phyloP scores from a whole-genome alignment of 2,113 vertebrate species.

The Morphnarchus princeps region DNA sequence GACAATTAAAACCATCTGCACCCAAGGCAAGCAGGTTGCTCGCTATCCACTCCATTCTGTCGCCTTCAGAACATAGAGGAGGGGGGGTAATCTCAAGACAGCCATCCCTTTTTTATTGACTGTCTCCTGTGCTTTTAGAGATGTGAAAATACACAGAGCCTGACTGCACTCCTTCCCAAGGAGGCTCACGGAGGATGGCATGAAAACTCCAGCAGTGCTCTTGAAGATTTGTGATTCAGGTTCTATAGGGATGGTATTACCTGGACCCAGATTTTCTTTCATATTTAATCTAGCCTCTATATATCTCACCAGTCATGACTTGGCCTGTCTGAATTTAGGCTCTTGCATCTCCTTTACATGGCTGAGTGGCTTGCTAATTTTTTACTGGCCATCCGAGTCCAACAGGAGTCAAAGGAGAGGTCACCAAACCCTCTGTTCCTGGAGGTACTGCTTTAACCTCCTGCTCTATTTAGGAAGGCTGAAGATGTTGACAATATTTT shows the following conservation, averaged over 20 bases:
- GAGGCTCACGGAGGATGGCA: background rate
- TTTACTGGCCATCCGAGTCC: background rate
- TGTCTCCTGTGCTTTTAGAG: constrained; percentile 54
- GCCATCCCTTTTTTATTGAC: constrained; percentile 67
- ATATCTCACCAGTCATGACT: background rate
- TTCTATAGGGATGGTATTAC: background rate
- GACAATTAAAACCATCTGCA: constrained; percentile 76
- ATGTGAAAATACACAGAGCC: constrained; percentile 44
- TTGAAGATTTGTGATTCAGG: background rate
- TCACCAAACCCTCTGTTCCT: background rate
- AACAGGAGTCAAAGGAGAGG: background rate
- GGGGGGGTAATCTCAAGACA: constrained; percentile 68
- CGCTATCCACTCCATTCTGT: constrained; percentile 63
- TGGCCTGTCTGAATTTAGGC: background rate
- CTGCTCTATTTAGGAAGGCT: background rate
- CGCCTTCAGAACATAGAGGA: constrained; percentile 39
- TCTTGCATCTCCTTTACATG: background rate
- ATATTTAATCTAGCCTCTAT: background rate
- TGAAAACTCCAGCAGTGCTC: background rate
- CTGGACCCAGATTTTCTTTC: background rate
- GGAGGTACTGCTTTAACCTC: background rate
- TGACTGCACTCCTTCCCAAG: constrained; percentile 33
- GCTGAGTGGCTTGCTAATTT: background rate
- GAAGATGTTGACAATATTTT: background rate
- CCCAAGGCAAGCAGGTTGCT: constrained; percentile 71